phyloP scores from a whole-genome alignment of 2,888 invertebrate genomes.

The Yponomeuta sedellus region DNA sequence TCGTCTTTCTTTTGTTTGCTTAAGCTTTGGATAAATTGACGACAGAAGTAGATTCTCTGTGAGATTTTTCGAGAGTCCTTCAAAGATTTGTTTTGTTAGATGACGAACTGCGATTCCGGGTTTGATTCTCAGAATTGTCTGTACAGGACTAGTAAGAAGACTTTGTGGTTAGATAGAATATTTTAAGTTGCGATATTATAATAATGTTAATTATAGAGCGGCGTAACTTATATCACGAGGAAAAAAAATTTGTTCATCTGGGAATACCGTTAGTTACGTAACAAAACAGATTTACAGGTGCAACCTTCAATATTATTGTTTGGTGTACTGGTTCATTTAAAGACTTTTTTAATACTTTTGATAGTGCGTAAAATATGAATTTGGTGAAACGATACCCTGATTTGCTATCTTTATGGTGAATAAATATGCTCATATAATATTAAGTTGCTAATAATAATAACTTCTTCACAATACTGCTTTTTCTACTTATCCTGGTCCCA shows the following conservation, averaged over 20 bases:
- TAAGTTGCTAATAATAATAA: no score
- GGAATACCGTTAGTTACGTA: background rate
- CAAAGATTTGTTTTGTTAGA: background rate
- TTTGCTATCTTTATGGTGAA: no score
- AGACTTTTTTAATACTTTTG: no score
- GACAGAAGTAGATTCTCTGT: background rate
- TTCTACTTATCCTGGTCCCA: no score
- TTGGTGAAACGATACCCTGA: no score
- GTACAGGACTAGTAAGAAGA: background rate
- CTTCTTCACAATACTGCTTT: no score
- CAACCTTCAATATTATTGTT: no score
- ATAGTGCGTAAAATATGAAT: no score
- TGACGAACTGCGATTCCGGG: background rate
- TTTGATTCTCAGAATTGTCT: background rate
- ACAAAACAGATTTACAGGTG: no score
- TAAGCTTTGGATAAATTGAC: constrained; percentile 10
- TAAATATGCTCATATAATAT: no score
- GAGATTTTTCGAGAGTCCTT: constrained; percentile 1
- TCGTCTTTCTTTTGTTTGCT: constrained; percentile 28
- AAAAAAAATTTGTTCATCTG: background rate
- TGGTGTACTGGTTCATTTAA: no score
- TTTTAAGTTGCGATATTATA: background rate
- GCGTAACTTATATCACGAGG: background rate
- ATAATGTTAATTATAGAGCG: background rate
- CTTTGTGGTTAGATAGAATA: background rate